Evolutionary conservation across 2,113 vertebrate species (phyloP), one percentile per base, ranked within the genome.

Genomic region (Corythaeola cristata): DNA sequence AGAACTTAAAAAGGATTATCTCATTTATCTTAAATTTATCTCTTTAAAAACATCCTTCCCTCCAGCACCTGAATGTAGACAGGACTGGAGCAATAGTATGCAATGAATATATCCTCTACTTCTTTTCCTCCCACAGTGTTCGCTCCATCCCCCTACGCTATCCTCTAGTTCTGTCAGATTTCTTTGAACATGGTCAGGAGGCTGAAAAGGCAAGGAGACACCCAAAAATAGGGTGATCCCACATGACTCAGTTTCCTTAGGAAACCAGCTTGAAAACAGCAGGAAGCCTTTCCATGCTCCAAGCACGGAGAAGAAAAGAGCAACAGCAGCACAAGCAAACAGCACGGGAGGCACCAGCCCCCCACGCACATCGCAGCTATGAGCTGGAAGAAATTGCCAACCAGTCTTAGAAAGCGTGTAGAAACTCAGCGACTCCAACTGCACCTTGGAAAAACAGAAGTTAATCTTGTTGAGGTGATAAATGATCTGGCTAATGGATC

Each of bases 281-380:
- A 37, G 79, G 74, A 79, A 94, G 27, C 5, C 0, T 79, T 82
- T 82, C 41, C 16, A 6, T 11, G 44, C 72, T 82, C 33, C 19
- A 10, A 44, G 52, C n/a, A 3, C 8, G 20, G 33, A 37, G 60
- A 55, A 60, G 60, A 50, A 85, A 85, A 82, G 87, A 73, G n/a
- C 41, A 52, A 10, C 30, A 67, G 49, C 62, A 68, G 66, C 69
- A 19, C 13, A 15, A 32, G 47, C 73, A 35, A 56, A 52, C 44
- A 78, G 66, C 82, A 3, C 0, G 0, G 22, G 68, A 85, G 60
- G 80, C 73, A 84, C 68, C 79, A 67, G 53, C 18, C 20, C 20
- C 24, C 17, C 1, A 2, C 1, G 4, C 20, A 1, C 20, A 1
- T 9, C 24, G 37, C 78, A 83, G 75, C 37, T 18, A 5, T 14